Evolutionary conservation across 2,888 invertebrate genomes (phyloP), one percentile per base, ranked within the genome.

Genomic region (Tethea ocularis): DNA sequence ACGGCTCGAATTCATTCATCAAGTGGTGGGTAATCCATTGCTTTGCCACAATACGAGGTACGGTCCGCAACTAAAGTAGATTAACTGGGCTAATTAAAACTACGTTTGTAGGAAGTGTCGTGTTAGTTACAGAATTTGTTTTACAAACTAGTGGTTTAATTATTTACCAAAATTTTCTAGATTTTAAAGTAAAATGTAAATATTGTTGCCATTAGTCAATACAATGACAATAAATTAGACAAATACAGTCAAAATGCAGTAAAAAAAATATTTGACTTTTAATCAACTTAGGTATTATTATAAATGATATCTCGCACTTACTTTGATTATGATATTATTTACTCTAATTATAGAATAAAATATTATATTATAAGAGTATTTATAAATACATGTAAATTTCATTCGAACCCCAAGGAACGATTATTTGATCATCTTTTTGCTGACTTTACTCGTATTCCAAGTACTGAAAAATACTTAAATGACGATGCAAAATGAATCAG

Each of bases 1-100:
- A 67, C 63, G 66, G 70, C 66, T 65, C 60, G 60, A 61, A 71
- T 75, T 80, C 78, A 79, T 79, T 77, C 73, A 77, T 80, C 79
- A 80, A 68, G 64, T 57, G 62, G 57, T 54, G 57, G 61, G 74
- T 78, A 80, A 80, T 77, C 79, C 80, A 71, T 67, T 61, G 72
- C 68, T 58, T 41, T 57, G 67, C 75, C 72, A 67, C 75, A 71
- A 70, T 70, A 66, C 20, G 61, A 61, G 64, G 67, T 72, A 69
- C 68, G 64, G 73, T 70, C 22, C 33, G n/a, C 71, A 60, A 57
- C 64, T 66, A 68, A 69, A 66, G 63, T 29, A 38, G 20, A 56
- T 56, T 66, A 64, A 68, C 63, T 67, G 66, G 59, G 60, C 61
- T 51, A 46, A 51, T 51, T 46, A 51, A 57, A 51, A 51, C 51